A percentile compares a stretch with the other conserved stretches of the same genome.
Evolutionary conservation across 2,888 invertebrate species (phyloP).

Genomic region (Bibio marci): DNA sequence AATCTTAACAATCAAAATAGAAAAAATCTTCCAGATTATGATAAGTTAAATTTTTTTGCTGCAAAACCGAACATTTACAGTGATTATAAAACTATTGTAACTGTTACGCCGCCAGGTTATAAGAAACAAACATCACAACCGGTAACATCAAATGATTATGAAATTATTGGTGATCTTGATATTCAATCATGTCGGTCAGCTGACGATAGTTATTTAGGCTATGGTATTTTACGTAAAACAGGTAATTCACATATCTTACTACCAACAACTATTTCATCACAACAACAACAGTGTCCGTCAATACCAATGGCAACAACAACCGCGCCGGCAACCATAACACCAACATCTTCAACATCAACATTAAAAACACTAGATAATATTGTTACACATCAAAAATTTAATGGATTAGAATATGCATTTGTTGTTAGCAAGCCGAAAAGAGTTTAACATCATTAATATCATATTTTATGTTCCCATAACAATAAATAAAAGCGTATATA

Average conservation of each 20-base stretch:
- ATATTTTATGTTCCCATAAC: too few species aligned
- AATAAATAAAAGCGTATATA: too few species aligned
- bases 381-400: conserved; percentile 51
- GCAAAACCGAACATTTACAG: conserved; percentile 48
- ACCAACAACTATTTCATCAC: too few species aligned
- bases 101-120: conserved; percentile 35
- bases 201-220: conserved; percentile 66
- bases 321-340: too few species aligned
- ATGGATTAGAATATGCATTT: conserved; percentile 64
- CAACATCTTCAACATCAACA: background rate
- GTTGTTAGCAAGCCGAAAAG: conserved; percentile 73
- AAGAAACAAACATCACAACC: conserved; percentile 18
- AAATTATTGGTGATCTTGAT: conserved; percentile 46
- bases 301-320: conserved; percentile 35
- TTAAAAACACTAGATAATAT: conserved; percentile 5
- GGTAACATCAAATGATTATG: conserved; percentile 52
- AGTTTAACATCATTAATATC: conserved; percentile 46
- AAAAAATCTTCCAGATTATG: conserved; percentile 38
- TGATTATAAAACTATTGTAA: conserved; percentile 53
- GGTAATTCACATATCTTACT: too few species aligned
- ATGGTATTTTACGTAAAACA: conserved; percentile 54
- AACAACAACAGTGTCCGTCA: conserved; percentile 26
- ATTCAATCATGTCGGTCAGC: conserved; percentile 55
- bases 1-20: background rate
- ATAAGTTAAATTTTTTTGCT: conserved; percentile 65